Conservation (phyloP, 1,140 invertebrate species). For the Tyrophagus putrescentiae region DNA sequence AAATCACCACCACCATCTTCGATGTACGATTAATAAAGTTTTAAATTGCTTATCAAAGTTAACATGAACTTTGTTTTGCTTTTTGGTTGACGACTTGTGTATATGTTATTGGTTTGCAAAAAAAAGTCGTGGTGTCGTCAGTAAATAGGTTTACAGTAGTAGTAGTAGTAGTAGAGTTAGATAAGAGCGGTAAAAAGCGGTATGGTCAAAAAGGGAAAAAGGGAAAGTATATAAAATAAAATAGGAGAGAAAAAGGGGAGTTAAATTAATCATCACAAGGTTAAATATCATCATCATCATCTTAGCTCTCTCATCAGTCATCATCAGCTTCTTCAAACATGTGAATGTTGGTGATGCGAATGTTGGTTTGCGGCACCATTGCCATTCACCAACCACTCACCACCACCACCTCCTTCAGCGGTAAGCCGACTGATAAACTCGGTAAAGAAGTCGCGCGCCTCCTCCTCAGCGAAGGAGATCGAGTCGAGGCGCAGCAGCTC, state of each 20-base stretch:
- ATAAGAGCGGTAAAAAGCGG: background rate
- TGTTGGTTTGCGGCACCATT: no score
- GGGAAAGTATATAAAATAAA: background rate
- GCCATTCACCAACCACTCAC: no score
- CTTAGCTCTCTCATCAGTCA: background rate
- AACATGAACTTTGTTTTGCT: no score
- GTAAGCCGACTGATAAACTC: background rate
- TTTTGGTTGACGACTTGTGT: no score
- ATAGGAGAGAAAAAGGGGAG: no score
- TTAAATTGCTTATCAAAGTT: no score
- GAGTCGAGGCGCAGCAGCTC: conserved; percentile 6
- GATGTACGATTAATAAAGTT: no score
- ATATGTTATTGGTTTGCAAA: background rate
- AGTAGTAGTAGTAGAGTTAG: background rate
- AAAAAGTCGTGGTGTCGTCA: background rate
- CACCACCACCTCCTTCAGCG: no score
- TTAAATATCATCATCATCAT: no score
- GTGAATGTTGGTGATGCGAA: conserved; percentile 9
- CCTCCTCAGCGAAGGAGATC: background rate
- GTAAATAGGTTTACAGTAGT: background rate
- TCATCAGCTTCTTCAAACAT: background rate
- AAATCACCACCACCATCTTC: background rate
- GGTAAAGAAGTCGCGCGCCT: background rate
- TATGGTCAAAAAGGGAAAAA: background rate
- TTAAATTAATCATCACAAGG: no score